phyloP scores from a whole-genome alignment of 35 echinoderm and acorn worm species.

The Ophioderma brevispina region DNA sequence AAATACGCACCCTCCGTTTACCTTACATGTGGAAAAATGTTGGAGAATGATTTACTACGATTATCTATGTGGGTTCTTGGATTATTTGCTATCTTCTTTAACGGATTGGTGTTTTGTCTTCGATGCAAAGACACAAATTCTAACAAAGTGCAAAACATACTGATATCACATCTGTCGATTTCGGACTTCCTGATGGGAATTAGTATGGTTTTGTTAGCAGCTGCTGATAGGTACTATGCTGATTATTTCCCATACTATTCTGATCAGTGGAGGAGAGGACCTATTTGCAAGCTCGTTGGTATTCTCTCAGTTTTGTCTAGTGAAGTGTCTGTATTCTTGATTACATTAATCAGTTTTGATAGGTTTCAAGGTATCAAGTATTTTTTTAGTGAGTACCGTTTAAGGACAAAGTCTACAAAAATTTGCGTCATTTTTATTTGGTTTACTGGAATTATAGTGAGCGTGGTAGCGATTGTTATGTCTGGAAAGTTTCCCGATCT shows the following conservation, averaged over 20 bases:
- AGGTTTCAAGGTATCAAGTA: constrained; percentile 34
- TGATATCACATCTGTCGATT: constrained; percentile 56
- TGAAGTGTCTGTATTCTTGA: constrained; percentile 57
- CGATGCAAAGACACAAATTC: not conserved
- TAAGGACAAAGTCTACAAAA: constrained; percentile 11
- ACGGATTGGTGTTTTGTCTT: constrained; percentile 34
- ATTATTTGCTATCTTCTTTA: constrained; percentile 34
- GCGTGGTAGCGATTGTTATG: constrained; percentile 28
- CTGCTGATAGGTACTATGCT: constrained; percentile 35
- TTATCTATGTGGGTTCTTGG: constrained; percentile 51
- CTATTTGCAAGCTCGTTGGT: constrained; percentile 41
- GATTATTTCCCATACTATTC: constrained; percentile 40
- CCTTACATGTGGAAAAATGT: constrained; percentile 27
- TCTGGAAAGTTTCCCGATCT: not conserved
- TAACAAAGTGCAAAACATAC: not conserved
- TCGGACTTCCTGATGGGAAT: constrained; percentile 73
- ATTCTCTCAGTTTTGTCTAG: constrained; percentile 61
- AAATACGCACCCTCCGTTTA: not conserved
- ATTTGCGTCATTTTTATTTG: constrained; percentile 17
- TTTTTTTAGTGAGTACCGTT: constrained; percentile 1
- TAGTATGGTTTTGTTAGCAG: constrained; percentile 44
- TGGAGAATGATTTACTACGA: constrained; percentile 18
- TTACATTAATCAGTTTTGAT: constrained; percentile 66
- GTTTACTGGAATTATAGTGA: constrained; percentile 26
- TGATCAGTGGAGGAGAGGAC: constrained; percentile 23